phyloP scores from a whole-genome alignment of 1,140 invertebrate genomes.

The Pararge aegeria region DNA sequence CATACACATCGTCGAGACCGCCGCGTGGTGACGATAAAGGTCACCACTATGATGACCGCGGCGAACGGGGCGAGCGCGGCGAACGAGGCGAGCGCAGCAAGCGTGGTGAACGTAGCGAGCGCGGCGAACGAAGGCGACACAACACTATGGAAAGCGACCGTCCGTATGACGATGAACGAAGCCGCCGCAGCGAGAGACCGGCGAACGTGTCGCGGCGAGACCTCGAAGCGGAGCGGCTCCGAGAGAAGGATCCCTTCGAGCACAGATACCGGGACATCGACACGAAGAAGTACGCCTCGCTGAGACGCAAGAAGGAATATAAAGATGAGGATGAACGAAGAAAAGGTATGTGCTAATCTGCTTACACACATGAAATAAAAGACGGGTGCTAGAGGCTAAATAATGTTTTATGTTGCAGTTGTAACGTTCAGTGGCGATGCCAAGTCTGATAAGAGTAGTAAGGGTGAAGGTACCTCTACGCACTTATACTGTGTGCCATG shows the following conservation, averaged over 20 bases:
- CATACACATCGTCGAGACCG: conserved; percentile 65
- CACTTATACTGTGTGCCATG: not conserved
- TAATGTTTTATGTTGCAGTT: conserved; percentile 42
- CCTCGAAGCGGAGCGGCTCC: too few species aligned
- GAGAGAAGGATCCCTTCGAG: conserved; percentile 57
- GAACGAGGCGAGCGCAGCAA: conserved; percentile 35
- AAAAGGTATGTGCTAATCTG: conserved; percentile 42
- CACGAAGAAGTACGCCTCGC: conserved; percentile 49
- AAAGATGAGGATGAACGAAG: conserved; percentile 51
- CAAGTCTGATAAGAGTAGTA: conserved; percentile 35
- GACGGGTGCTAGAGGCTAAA: not conserved
- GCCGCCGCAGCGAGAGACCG: conserved; percentile 46
- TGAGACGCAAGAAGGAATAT: conserved; percentile 36
- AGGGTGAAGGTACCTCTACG: conserved; percentile 36
- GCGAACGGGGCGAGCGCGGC: conserved; percentile 35
- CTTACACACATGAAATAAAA: not conserved
- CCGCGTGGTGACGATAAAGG: conserved; percentile 76
- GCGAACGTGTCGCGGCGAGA: conserved; percentile 45
- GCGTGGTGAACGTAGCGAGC: conserved; percentile 36
- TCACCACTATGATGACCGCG: conserved; percentile 56
- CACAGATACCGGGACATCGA: conserved; percentile 64
- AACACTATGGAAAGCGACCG: conserved; percentile 65
- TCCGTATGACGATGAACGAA: conserved; percentile 63
- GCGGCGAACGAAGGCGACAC: conserved; percentile 35
- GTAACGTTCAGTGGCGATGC: conserved; percentile 44